These are phyloP conservation scores for Copidosoma floridanum DNA, from an alignment of 1,140 invertebrate genomes.

Conservation along the genomic window DNA sequence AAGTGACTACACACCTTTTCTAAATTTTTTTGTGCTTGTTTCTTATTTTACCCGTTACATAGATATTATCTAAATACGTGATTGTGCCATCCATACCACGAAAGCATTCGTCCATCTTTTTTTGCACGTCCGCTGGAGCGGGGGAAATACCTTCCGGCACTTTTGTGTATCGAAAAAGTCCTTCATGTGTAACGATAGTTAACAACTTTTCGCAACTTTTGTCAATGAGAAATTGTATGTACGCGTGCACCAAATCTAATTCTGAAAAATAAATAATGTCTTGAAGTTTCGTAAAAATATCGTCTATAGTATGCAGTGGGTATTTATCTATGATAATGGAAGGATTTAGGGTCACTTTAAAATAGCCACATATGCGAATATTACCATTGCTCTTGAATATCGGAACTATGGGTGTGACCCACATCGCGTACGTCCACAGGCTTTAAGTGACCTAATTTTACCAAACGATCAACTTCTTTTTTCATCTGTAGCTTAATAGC, in stretches of 20 bases:
- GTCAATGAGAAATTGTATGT: constrained; percentile 9
- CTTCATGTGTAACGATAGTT: constrained; percentile 1
- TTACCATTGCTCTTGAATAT: constrained; percentile 44
- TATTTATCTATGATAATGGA: constrained; percentile 2
- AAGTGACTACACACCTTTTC: constrained; percentile 17
- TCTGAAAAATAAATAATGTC: background rate
- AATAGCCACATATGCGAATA: constrained; percentile 49
- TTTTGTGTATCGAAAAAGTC: constrained; percentile 1
- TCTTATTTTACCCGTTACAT: constrained; percentile 11
- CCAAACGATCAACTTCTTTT: background rate
- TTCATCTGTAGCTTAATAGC: background rate
- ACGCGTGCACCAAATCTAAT: constrained; percentile 3
- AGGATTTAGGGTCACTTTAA: background rate
- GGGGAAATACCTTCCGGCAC: background rate
- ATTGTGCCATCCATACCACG: constrained; percentile 20
- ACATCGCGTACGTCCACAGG: background rate
- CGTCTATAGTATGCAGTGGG: background rate
- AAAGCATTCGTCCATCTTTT: constrained; percentile 29
- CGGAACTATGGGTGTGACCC: constrained; percentile 34
- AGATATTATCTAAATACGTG: constrained; percentile 29
- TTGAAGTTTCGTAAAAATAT: background rate
- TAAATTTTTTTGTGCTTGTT: constrained; percentile 15
- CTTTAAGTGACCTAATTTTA: background rate
- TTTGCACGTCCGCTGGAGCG: background rate
- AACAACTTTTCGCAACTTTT: background rate